Base-by-base conservation (phyloP, 2,113 vertebrate species). In the Oenanthe melanoleuca region DNA sequence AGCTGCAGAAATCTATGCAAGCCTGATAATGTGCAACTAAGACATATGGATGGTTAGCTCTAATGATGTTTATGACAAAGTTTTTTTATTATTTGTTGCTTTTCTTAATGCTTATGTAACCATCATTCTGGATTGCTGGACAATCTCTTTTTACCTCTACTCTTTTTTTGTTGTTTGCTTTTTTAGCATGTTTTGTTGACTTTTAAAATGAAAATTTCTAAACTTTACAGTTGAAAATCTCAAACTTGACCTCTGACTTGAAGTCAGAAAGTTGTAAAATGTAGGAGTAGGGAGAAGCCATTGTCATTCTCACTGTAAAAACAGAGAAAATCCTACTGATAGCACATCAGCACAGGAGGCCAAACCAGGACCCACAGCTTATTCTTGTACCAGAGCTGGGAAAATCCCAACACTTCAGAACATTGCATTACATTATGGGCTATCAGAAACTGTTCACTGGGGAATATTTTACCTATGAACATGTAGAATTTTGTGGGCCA, bases 401-500 rank as follows among this genome's bases (percentile, higher is more conserved):
- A 66, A 67, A 78, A 28, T 19, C 64, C 19, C 65, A 53, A 6
- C 31, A 17, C n/a, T 52, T 65, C 50, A 55, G 59, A 77, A 60
- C 25, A 49, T 0, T 34, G 14, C 38, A 33, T 72, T 81, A 80
- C n/a, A 10, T 55, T 77, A 49, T 11, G 24, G 64, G 59, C 47
- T 67, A 66, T 19, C 2, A 0, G 66, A 57, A 93, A 66, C 57
- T 59, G 42, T 38, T 65, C 67, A 33, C 4, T 66, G 63, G 79
- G 74, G 64, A 91, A 63, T 89, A 81, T 72, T 93, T 81, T 87
- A 75, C 49, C 84, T 77, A 37, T 7, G 31, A 92, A 64, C 73
- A 53, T 2, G 23, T 82, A 63, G 59, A 89, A 83, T 72, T 95
- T 89, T 88, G 84, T 95, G 80, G 84, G 84, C 59, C 86, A 69